phyloP scores from a whole-genome alignment of 2,888 invertebrate genomes.

The Meghimatium bilineatum region DNA sequence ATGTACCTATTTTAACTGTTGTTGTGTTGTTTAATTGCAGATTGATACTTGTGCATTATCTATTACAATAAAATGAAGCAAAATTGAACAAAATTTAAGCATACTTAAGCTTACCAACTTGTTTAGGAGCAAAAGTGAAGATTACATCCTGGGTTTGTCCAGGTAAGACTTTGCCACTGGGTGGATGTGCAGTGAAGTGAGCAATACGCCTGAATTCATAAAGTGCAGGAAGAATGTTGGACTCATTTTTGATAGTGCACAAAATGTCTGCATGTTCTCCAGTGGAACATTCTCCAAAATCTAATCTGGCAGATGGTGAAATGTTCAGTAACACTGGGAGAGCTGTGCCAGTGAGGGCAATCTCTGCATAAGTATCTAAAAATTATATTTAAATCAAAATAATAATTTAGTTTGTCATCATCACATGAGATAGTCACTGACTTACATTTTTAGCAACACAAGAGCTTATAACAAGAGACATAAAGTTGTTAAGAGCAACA shows the following conservation, averaged over 20 bases:
- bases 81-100: neutral
- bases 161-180: conserved; percentile 72
- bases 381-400: neutral
- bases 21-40: too few relatives aligned
- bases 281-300: conserved; percentile 75
- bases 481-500: too few relatives aligned
- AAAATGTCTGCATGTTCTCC: conserved; percentile 72
- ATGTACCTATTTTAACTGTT: too few relatives aligned
- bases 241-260: conserved; percentile 74
- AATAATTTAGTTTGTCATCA: too few relatives aligned
- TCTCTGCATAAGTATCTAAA: conserved; percentile 66
- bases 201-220: conserved; percentile 75
- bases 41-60: too few relatives aligned
- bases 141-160: conserved; percentile 71
- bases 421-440: too few relatives aligned
- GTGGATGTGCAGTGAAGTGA: conserved; percentile 74
- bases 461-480: too few relatives aligned
- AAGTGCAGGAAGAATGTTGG: conserved; percentile 68
- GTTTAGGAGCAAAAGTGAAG: conserved; percentile 76
- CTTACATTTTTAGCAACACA: too few relatives aligned
- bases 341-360: conserved; percentile 77
- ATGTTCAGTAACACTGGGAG: conserved; percentile 74
- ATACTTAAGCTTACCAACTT: conserved; percentile 71
- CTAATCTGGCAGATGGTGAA: conserved; percentile 68
- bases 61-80: too few relatives aligned